phyloP scores from a whole-genome alignment of 2,888 invertebrate species.

The Aphrophora alni region DNA sequence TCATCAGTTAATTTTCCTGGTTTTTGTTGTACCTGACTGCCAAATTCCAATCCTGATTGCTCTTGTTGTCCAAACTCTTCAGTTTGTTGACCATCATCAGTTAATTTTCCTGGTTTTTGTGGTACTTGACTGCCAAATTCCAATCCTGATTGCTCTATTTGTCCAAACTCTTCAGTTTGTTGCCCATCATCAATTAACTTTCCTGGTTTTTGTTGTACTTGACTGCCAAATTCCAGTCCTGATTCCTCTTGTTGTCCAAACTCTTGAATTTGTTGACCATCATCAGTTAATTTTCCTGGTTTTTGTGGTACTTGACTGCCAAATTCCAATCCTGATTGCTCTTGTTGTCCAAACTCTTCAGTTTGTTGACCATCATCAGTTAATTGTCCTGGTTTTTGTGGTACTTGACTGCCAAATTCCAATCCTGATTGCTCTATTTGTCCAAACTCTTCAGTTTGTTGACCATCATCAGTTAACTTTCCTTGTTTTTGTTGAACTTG shows the following conservation, averaged over 20 bases:
- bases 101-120: not conserved
- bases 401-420: constrained; percentile 43
- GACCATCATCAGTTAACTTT: constrained; percentile 38
- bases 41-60: constrained; percentile 12
- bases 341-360: constrained; percentile 42
- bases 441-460: constrained; percentile 29
- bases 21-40: constrained; percentile 37
- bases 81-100: not conserved
- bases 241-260: constrained; percentile 42
- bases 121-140: constrained; percentile 27
- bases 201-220: constrained; percentile 41
- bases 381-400: constrained; percentile 11
- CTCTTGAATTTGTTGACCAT: constrained; percentile 27
- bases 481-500: not conserved
- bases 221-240: not conserved
- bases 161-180: constrained; percentile 23
- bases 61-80: not conserved
- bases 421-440: constrained; percentile 43
- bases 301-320: constrained; percentile 39
- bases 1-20: not conserved
- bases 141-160: not conserved
- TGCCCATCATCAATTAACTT: constrained; percentile 48
- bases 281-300: constrained; percentile 29
- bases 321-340: constrained; percentile 41
- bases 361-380: constrained; percentile 32